Evolutionary conservation across 2,888 invertebrate genomes (phyloP).

Genomic region (Andrena bucephala): DNA sequence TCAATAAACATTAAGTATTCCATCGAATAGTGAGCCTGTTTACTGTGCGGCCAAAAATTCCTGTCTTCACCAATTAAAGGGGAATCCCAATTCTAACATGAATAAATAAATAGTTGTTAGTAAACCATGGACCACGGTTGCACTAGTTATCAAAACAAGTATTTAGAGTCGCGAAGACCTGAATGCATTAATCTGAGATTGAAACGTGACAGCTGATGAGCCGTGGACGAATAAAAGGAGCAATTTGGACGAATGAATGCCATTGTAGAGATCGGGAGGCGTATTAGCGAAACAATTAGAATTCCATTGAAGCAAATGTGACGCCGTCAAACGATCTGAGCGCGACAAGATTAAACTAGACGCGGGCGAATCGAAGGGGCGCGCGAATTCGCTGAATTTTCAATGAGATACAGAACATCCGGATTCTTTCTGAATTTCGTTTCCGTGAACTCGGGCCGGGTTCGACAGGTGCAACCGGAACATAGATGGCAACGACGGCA

Average conservation of each 20-base stretch:
- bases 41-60: too few species aligned
- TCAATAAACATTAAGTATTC: too few species aligned
- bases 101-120: too few species aligned
- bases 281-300: conserved; percentile 52
- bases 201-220: conserved; percentile 6
- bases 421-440: conserved; percentile 64
- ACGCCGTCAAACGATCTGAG: not conserved
- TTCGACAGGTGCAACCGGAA: conserved; percentile 53
- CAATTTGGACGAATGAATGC: conserved; percentile 44
- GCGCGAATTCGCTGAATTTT: conserved; percentile 58
- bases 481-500: conserved; percentile 54
- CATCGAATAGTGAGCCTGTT: too few species aligned
- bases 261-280: conserved; percentile 24
- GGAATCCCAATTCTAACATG: too few species aligned
- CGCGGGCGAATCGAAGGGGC: conserved; percentile 27
- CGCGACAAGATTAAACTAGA: conserved; percentile 27
- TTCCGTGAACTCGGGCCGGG: conserved; percentile 36
- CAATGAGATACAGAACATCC: conserved; percentile 57
- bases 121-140: too few species aligned
- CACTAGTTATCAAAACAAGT: not conserved
- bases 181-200: conserved; percentile 7
- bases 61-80: too few species aligned
- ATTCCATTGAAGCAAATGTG: conserved; percentile 43
- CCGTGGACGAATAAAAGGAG: conserved; percentile 28
- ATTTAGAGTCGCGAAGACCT: not conserved